Base-by-base conservation (phyloP, 2,797 vertebrate genomes). In the Rousettus madagascariensis region DNA sequence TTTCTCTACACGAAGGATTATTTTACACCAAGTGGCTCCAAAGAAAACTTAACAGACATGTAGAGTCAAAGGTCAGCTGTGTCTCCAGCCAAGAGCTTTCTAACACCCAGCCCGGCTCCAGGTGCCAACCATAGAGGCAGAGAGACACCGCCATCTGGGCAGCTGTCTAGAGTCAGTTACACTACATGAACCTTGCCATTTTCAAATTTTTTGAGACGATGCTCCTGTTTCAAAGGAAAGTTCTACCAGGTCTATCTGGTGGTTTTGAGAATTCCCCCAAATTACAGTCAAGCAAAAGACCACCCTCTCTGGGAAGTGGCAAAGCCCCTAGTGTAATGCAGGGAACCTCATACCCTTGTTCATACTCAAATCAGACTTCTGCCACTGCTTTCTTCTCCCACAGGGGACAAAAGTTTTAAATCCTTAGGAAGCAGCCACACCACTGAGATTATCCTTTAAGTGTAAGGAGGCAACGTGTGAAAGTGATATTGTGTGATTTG, bases 381-480 rank as follows among this genome's bases (percentile, higher is more conserved):
- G 59, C 46, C 85, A 57, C 68, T 63, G 19, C 68, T 63, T 78
- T 71, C 41, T 91, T 65, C 68, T 93, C 79, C 82, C 49, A 74
- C 74, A 49, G 53, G 63, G 82, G 30, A 86, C 71, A 94, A 68
- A 65, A 74, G 79, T 91, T 91, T 78, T 43, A 72, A 84, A 74
- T 83, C 90, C 59, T 46, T 33, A 53, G 83, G 95, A 95, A 93
- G 75, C 68, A 96, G 91, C 86, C 79, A 94, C 51, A 61, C 74
- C 43, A 63, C 84, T 24, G 20, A 96, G 78, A 94, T 91, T 94
- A 92, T 93, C 93, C 95, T 77, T 94, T 61, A 96, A 86, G 65
- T 91, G 92, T 41, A 69, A 90, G 86, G 93, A 95, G 82, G 84
- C 79, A 96, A 94, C 3, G 51, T 93, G 94, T 95, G 82, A 94